Conservation (phyloP, 2,797 vertebrate species). For the Sparidentex hasta region DNA sequence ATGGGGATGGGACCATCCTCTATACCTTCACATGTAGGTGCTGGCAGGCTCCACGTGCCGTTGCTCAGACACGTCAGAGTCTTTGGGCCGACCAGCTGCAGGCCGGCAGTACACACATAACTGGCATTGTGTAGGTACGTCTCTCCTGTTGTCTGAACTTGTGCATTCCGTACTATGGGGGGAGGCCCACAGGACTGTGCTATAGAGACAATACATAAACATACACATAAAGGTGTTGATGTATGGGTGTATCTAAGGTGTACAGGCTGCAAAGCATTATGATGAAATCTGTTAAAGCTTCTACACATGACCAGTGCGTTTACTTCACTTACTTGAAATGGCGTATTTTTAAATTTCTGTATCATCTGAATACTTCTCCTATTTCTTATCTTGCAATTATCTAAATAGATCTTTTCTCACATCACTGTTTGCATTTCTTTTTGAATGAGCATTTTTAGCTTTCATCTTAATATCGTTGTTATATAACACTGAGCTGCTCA, state of each 20-base stretch:
- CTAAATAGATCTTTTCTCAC: too few relatives aligned
- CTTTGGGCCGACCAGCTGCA: constrained; percentile 85
- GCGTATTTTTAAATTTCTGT: too few relatives aligned
- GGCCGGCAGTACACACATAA: constrained; percentile 85
- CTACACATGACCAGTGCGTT: too few relatives aligned
- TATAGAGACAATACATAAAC: constrained; percentile 56
- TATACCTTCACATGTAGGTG: constrained; percentile 89
- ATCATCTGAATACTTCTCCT: too few relatives aligned
- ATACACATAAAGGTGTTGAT: not conserved
- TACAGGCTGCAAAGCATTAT: not conserved
- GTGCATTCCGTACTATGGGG: constrained; percentile 85
- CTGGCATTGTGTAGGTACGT: constrained; percentile 83
- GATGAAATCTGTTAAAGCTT: not conserved
- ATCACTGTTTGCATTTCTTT: too few relatives aligned
- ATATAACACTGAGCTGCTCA: too few relatives aligned
- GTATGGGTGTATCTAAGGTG: too few relatives aligned
- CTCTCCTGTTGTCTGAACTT: constrained; percentile 75
- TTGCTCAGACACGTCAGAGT: constrained; percentile 89
- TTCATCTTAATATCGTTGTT: too few relatives aligned
- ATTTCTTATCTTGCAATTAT: too few relatives aligned
- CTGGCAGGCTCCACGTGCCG: constrained; percentile 90
- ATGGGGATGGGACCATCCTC: not conserved
- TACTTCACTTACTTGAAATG: too few relatives aligned
- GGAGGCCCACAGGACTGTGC: constrained; percentile 86
- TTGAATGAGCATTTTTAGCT: too few relatives aligned